phyloP scores from a whole-genome alignment of 2,113 vertebrate genomes.

The Clupea harengus region DNA sequence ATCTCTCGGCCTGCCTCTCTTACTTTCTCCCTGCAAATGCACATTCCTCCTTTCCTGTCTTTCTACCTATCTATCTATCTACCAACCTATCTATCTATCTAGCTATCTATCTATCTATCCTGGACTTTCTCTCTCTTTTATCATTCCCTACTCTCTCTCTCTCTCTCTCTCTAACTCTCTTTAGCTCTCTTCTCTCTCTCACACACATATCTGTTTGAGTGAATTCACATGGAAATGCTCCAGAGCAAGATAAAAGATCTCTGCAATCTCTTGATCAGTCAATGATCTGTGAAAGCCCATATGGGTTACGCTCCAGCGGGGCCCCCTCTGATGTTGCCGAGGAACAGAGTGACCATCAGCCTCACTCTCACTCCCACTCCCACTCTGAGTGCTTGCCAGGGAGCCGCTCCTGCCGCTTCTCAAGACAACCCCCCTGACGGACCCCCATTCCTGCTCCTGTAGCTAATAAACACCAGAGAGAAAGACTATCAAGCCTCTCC shows the following conservation, averaged over 20 bases:
- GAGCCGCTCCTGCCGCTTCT: background rate
- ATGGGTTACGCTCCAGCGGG: background rate
- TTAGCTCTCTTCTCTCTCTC: background rate
- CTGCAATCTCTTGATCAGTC: background rate
- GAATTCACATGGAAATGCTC: background rate
- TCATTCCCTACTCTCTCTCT: background rate
- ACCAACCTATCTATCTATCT: too few species aligned
- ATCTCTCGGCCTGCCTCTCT: too few species aligned
- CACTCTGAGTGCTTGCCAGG: background rate
- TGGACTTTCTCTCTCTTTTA: background rate
- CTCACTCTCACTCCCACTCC: background rate
- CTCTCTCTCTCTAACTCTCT: background rate
- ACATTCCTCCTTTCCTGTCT: too few species aligned
- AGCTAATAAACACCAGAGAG: constrained; percentile 68
- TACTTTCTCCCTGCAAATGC: too few species aligned
- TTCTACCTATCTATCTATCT: too few species aligned
- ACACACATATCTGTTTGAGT: background rate
- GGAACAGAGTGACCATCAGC: background rate
- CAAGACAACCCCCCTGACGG: constrained; percentile 57
- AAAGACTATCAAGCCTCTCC: constrained; percentile 62
- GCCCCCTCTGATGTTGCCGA: background rate
- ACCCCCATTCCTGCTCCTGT: constrained; percentile 60
- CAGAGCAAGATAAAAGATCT: background rate
- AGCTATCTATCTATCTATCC: too few species aligned
- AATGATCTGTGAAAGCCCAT: constrained; percentile 6